Evolutionary conservation across 2,888 invertebrate species (phyloP), one percentile per base, ranked within the genome.

Genomic region (Andrena fulva): DNA sequence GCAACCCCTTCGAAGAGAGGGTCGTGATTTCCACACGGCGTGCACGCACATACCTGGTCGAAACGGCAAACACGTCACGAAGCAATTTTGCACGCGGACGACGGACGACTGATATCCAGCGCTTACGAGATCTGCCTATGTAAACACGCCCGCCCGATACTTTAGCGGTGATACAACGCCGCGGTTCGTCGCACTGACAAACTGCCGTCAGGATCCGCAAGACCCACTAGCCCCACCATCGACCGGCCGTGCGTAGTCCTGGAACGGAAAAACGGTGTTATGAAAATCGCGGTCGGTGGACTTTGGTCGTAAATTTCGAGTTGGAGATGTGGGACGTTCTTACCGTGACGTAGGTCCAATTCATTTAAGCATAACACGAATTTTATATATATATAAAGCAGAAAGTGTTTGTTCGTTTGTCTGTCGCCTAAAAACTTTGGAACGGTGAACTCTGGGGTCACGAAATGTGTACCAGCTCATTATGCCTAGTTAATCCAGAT

Each of bases 21-120:
- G 10, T 59, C n/a, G 71, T 71, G 79, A 71, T 74, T 80, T 81
- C 33, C 59, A 16, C 69, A 10, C 54, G 29, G 31, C 20, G 10
- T 54, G 31, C 56, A 16, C 20, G 29, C 50, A 33, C 33, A 35
- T 10, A 20, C 27, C 54, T 24, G 59, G n/a, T 27, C 81, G 82
- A 81, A 85, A 87, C 75, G 74, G 74, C 85, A 88, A 88, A 87
- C 88, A 88, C 85, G 88, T 86, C 82, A 85, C 87, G 88, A 85
- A 82, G 82, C 84, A 87, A 88, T 87, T 87, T 87, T 84, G 87
- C 68, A 71, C 85, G 78, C 74, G 82, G 76, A 76, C 80, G 72
- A 62, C 82, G 74, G 85, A 80, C 83, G 87, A 83, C 79, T 87
- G 87, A 87, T 85, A 85, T 86, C 79, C 85, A 69, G 60, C 85